Evolutionary conservation across 2,888 invertebrate genomes (phyloP), one percentile per base, ranked within the genome.

Genomic region (Drosophila flavopinicola): DNA sequence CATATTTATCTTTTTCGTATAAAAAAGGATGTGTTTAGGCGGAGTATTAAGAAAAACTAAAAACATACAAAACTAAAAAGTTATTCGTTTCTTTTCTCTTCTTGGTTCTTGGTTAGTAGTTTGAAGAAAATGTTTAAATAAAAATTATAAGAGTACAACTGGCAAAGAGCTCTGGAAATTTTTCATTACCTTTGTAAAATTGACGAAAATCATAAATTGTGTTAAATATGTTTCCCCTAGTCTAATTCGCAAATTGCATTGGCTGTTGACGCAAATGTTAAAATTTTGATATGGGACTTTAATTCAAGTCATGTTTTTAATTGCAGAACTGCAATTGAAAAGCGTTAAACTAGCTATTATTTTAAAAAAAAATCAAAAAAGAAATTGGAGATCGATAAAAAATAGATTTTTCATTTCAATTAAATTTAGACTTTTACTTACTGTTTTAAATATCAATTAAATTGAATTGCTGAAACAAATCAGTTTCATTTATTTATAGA

Each of bases 1-100:
- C 90, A 90, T 90, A 90, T 90, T 90, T 89, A 85, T 91, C 91
- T 90, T 89, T 75, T 89, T 87, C 79, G 73, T 87, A 84, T 84
- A 84, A 90, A 90, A 90, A 90, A 91, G 90, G 91, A 90, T 90
- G 90, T 88, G 89, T 90, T 89, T 87, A 88, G 91, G 90, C 90
- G 90, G 87, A 82, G 89, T 91, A 91, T 90, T 89, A 85, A 70
- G n/a, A 79, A 88, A 89, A 83, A 87, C 52, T 48, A 52, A 78
- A 84, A 80, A 74, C 48, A 17, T 87, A 82, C 66, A 85, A 66
- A 82, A 80, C 57, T 65, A 17, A 82, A 78, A 75, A 75, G 38
- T 54, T 42, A 32, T 73, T 76, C 25, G 37, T 17, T 35, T 57
- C 63, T 56, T 71, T 80, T 57, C 67, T 69, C 71, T 65, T 69